A percentile compares a stretch with the other conserved stretches of the same genome.
phyloP scores from a whole-genome alignment of 2,797 vertebrate species.

The Parauchenoglanis punctatus region DNA sequence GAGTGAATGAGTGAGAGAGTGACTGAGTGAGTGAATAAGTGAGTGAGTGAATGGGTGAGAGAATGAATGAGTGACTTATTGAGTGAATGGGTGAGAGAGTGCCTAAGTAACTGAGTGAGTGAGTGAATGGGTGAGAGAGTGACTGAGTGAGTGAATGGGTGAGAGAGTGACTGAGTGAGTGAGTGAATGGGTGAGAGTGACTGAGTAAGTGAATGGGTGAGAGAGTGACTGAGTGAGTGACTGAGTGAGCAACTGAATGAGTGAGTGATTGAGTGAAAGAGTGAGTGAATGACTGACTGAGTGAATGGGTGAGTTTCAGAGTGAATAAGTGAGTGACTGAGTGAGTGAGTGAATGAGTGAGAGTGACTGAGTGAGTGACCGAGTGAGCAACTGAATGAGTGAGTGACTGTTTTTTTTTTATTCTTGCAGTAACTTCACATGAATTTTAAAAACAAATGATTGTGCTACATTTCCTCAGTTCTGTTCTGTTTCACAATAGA shows the following conservation, averaged over 20 bases:
- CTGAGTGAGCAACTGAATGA: too few relatives aligned
- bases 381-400: too few relatives aligned
- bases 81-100: too few relatives aligned
- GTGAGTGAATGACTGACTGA: too few relatives aligned
- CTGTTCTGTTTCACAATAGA: background rate
- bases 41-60: too few relatives aligned
- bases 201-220: background rate
- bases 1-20: background rate
- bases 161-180: background rate
- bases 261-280: too few relatives aligned
- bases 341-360: background rate
- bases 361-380: background rate
- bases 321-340: background rate
- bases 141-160: background rate
- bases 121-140: too few relatives aligned
- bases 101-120: too few relatives aligned
- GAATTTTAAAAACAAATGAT: background rate
- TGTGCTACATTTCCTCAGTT: background rate
- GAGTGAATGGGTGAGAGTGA: background rate
- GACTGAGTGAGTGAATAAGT: too few relatives aligned
- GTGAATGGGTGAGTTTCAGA: background rate
- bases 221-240: background rate
- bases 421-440: background rate
- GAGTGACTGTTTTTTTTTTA: too few relatives aligned
- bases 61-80: too few relatives aligned